These are phyloP conservation scores for Scortum barcoo DNA, from an alignment of 2,113 vertebrate species.

Conservation along the genomic window DNA sequence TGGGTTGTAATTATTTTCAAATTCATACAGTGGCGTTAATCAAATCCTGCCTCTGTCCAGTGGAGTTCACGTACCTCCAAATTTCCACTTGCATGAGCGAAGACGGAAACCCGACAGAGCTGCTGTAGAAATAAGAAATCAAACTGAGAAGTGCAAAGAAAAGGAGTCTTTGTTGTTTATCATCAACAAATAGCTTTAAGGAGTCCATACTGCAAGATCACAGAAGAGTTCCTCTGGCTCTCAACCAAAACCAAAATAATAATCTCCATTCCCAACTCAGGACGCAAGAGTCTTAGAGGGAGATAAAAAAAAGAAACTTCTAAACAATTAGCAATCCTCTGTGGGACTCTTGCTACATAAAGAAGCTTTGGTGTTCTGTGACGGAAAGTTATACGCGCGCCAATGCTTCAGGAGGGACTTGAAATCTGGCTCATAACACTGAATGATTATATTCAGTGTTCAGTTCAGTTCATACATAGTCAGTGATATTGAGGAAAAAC, in stretches of 20 bases:
- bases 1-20: not conserved
- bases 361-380: not conserved
- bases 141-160: not conserved
- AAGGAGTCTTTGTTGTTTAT: not conserved
- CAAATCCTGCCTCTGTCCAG: not conserved
- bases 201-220: not conserved
- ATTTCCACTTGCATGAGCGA: not conserved
- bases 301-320: constrained; percentile 7
- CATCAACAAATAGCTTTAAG: not conserved
- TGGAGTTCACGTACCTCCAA: not conserved
- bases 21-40: not conserved
- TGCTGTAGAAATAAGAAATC: not conserved
- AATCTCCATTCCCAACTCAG: not conserved
- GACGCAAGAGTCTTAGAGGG: not conserved
- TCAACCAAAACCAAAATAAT: not conserved
- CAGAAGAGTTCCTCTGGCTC: not conserved
- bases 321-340: constrained; percentile 11
- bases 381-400: not conserved
- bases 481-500: not conserved
- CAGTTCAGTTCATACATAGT: too few relatives aligned
- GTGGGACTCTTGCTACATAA: not conserved
- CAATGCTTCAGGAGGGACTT: not conserved
- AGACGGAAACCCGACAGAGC: too few relatives aligned
- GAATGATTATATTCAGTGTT: constrained; percentile 6
- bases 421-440: not conserved